phyloP scores from a whole-genome alignment of 2,113 vertebrate species.

The Labeo rohita region DNA sequence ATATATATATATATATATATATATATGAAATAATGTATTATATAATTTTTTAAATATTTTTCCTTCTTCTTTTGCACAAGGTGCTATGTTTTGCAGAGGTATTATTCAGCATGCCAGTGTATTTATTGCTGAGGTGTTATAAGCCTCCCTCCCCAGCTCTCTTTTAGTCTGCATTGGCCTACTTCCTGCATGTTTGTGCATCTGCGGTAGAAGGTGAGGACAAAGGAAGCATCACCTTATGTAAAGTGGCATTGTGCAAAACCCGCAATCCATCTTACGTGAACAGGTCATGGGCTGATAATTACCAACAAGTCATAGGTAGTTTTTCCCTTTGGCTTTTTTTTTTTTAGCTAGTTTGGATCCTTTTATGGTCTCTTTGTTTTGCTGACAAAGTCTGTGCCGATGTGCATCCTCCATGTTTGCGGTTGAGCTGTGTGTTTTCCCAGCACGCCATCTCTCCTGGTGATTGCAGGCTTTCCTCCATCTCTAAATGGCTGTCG shows the following conservation, averaged over 20 bases:
- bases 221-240: background rate
- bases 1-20: too few relatives aligned
- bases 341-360: background rate
- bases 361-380: slow-evolving; percentile 11
- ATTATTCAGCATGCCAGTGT: slow-evolving; percentile 33
- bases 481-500: slow-evolving; percentile 57
- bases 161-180: slow-evolving; percentile 32
- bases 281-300: background rate
- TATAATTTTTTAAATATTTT: too few relatives aligned
- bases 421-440: slow-evolving; percentile 17
- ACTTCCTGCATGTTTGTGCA: slow-evolving; percentile 11
- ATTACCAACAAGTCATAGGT: background rate
- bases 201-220: background rate
- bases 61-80: background rate
- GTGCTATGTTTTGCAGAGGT: slow-evolving; percentile 32
- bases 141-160: background rate
- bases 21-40: too few relatives aligned
- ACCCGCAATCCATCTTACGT: background rate
- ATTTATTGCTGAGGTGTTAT: slow-evolving; percentile 51
- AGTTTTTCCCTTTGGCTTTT: slow-evolving; percentile 1
- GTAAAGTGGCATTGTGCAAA: background rate
- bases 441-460: slow-evolving; percentile 21
- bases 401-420: background rate
- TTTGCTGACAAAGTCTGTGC: background rate
- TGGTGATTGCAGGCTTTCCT: slow-evolving; percentile 42